A percentile compares a stretch with the other conserved stretches of the same genome.
These are phyloP conservation scores for Xenopus tropicalis DNA, from an alignment of 2,113 vertebrate genomes.

Conservation along the genomic window UCB_Xtro_10.0 CM004450.2:35183001-35183500, in stretches of 20 bases:
- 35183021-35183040: no score
- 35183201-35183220: no score
- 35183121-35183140: no score
- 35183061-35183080: no score
- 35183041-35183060: no score
- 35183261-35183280: neutral
- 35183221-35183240: no score
- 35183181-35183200: no score
- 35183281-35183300: constrained; percentile 5
- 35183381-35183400: constrained; percentile 29
- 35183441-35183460: constrained; percentile 43
- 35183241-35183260: neutral
- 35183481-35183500: constrained; percentile 40
- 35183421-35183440: constrained; percentile 16
- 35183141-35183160: no score
- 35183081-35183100: no score
- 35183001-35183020: no score
- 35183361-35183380: constrained; percentile 28
- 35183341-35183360: constrained; percentile 26
- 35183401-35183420: constrained; percentile 34
- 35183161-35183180: no score
- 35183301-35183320: constrained; percentile 26
- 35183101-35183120: no score
- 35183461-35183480: constrained; percentile 26
- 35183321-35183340: constrained; percentile 24